These are phyloP conservation scores for Pelochelys cantorii DNA, from an alignment of 2,797 vertebrate species.

Conservation along the genomic window DNA sequence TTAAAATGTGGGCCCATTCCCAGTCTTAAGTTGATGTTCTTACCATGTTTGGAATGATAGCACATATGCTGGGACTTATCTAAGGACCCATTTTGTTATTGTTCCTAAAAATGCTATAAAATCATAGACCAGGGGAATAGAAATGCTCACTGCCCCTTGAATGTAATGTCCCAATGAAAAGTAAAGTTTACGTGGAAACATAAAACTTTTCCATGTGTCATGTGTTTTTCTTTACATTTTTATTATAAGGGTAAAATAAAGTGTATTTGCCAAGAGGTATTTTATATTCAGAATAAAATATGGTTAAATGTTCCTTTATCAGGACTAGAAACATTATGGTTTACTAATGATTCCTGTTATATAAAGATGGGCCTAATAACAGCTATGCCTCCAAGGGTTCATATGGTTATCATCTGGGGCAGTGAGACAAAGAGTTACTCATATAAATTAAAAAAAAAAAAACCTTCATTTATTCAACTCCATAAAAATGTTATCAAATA, in stretches of 20 bases:
- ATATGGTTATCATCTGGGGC: not conserved
- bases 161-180: not conserved
- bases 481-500: not conserved
- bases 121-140: not conserved
- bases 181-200: not conserved
- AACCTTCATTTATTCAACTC: not conserved
- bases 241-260: not conserved
- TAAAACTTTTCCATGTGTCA: not conserved
- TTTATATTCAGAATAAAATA: not conserved
- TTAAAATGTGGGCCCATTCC: not conserved
- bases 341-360: not conserved
- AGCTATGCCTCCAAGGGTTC: not conserved
- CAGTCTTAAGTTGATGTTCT: slow-evolving; percentile 18
- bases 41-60: not conserved
- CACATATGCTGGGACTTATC: not conserved
- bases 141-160: not conserved
- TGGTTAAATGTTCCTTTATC: not conserved
- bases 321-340: not conserved
- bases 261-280: not conserved
- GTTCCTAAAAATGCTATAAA: not conserved
- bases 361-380: not conserved
- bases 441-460: not conserved
- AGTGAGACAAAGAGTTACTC: not conserved
- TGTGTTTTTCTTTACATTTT: slow-evolving; percentile 15
- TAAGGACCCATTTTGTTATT: not conserved